Evolutionary conservation across 2,113 vertebrate genomes (phyloP), one percentile per base, ranked within the genome.

Genomic region (Perca schrenkii): DNA sequence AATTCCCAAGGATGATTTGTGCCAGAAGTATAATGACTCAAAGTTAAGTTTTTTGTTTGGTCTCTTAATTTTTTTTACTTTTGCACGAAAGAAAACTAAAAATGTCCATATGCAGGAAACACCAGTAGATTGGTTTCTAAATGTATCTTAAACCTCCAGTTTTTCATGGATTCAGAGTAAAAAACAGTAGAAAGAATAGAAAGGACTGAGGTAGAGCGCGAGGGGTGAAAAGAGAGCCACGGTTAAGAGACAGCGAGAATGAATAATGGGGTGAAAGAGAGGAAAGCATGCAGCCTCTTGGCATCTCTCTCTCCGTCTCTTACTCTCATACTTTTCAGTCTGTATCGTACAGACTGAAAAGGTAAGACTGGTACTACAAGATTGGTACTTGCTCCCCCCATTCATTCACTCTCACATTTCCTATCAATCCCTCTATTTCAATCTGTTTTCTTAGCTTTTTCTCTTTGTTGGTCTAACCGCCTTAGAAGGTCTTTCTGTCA

Each of bases 401-500:
- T 81, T 79, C 53, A 85, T 52, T 63, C 19, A 64, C 22, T 72
- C 74, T 83, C 67, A 62, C 21, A 49, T 80, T 80, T 84, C 65
- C 58, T 60, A 25, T 70, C 60, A 65, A 34, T 54, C 15, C 8
- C 14, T 28, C 14, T 63, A 49, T 58, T 84, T 80, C 31, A 34
- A 6, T 54, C 21, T 54, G 7, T 70, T 71, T 40, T 53, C 11
- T 71, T 15, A 4, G 50, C 74, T 7, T 25, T 34, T 31, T 72
- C 40, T 47, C 21, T 43, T 43, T 70, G 57, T 19, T 60, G 28
- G 49, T 70, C 67, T 16, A 70, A 21, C 66, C 54, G 62, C 93
- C 93, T 91, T 93, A 93, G 92, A 94, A 77, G 91, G 94, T 72
- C 74, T 84, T 62, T 64, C 61, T 86, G 81, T 89, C 62, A 68